A percentile compares a stretch with the other conserved stretches of the same genome.
Conservation (phyloP, 2,113 vertebrate species). For the Carettochelys insculpta region DNA sequence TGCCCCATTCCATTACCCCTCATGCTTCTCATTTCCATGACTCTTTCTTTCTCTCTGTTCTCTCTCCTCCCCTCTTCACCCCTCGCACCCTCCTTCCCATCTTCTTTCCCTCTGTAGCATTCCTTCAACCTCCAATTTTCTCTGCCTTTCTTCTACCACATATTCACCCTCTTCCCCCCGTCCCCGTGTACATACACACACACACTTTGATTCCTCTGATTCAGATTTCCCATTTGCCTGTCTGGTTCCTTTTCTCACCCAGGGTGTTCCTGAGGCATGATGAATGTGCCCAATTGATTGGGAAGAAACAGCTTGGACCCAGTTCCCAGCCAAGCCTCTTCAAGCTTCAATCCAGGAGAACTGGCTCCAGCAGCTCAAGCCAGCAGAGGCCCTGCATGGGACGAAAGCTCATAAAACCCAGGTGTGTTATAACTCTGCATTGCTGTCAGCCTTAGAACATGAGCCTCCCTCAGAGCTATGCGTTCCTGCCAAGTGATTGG, state of each 20-base stretch:
- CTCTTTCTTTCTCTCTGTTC: neutral
- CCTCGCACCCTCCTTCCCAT: neutral
- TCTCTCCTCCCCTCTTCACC: neutral
- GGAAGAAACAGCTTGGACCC: neutral
- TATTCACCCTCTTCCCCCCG: neutral
- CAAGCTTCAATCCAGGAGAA: conserved; percentile 50
- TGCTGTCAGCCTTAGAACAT: conserved; percentile 24
- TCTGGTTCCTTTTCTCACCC: conserved; percentile 38
- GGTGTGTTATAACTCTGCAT: conserved; percentile 56
- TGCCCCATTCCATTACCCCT: neutral
- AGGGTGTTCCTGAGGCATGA: conserved; percentile 9
- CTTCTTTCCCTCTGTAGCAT: neutral
- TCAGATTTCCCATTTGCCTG: conserved; percentile 27
- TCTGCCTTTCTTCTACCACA: neutral
- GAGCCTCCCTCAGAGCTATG: conserved; percentile 37
- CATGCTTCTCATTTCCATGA: neutral
- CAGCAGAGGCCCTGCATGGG: conserved; percentile 38
- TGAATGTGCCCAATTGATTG: conserved; percentile 62
- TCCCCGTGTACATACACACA: neutral
- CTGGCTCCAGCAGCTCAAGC: conserved; percentile 39
- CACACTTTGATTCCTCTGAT: no score
- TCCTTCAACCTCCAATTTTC: neutral
- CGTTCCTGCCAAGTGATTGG: conserved; percentile 39
- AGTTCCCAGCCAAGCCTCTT: conserved; percentile 49
- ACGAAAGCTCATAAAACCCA: conserved; percentile 60